A percentile compares a stretch with the other conserved stretches of the same genome.
Conservation (phyloP, 1,140 invertebrate species). For the Megalopta genalis region DNA sequence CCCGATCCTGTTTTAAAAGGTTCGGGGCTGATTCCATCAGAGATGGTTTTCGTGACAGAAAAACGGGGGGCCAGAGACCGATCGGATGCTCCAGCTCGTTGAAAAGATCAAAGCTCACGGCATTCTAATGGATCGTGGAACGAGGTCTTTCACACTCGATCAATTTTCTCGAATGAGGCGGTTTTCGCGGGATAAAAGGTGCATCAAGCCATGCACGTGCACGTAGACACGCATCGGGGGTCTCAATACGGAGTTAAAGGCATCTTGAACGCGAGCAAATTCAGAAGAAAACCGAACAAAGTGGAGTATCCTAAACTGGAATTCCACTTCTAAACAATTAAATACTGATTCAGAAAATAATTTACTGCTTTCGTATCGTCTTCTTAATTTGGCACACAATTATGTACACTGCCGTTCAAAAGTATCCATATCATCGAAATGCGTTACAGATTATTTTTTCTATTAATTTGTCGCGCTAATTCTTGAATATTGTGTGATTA, state of each 20-base stretch:
- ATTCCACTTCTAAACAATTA: not conserved
- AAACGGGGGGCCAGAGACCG: slow-evolving; percentile 13
- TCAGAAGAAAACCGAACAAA: slow-evolving; percentile 22
- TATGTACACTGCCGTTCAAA: too few relatives aligned
- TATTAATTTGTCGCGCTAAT: too few relatives aligned
- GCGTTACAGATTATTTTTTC: too few relatives aligned
- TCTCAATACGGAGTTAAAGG: slow-evolving; percentile 41
- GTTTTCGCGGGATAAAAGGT: slow-evolving; percentile 75
- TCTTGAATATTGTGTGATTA: too few relatives aligned
- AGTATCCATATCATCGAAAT: too few relatives aligned
- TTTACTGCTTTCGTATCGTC: too few relatives aligned
- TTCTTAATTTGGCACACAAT: too few relatives aligned
- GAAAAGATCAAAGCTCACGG: slow-evolving; percentile 72
- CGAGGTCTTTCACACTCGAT: slow-evolving; percentile 73
- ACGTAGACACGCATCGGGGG: slow-evolving; percentile 50
- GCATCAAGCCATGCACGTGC: slow-evolving; percentile 69
- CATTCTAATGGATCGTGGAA: slow-evolving; percentile 64
- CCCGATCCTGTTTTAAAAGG: slow-evolving; percentile 32
- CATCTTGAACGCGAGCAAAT: slow-evolving; percentile 33
- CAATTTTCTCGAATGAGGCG: slow-evolving; percentile 69
- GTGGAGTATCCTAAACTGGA: not conserved
- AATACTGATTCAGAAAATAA: too few relatives aligned
- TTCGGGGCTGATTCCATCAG: slow-evolving; percentile 46
- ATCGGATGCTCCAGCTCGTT: slow-evolving; percentile 64
- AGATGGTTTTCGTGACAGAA: slow-evolving; percentile 30